Evolutionary conservation across 2,888 invertebrate genomes (phyloP), one percentile per base, ranked within the genome.

Genomic region (Drosophila sordidapex): DNA sequence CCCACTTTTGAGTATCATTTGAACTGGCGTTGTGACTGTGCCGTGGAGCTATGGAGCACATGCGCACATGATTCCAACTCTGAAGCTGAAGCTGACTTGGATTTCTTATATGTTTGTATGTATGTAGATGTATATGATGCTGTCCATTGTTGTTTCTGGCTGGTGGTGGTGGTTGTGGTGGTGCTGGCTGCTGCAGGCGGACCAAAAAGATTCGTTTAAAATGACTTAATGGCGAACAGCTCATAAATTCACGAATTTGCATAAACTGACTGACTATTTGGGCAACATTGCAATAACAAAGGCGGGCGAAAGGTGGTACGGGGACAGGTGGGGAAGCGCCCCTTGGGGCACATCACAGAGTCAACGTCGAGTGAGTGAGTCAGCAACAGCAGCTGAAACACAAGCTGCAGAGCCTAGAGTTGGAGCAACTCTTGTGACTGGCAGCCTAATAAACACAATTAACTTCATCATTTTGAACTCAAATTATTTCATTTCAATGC

Each of bases 401-500:
- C 51, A 46, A 57, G 54, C 60, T 51, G 68, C 68, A 65, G 21
- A 72, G 75, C 35, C 65, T 66, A 48, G 60, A 62, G 40, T 33
- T 56, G 36, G n/a, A 53, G 46, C 21, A 76, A 71, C 66, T 79
- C 79, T 79, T 84, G 83, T 82, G 79, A 83, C 81, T 84, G 83
- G 83, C 89, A 89, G 89, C 83, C 89, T 88, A 88, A 88, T 89
- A 86, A 83, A 88, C 88, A 86, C 89, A 89, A 88, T 88, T 88
- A 88, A 89, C 88, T 88, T 88, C 91, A 91, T 91, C 90, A 90
- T 91, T 91, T 91, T 87, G 89, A 86, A 87, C 90, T 90, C 90
- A 91, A 91, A 91, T 91, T 91, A 91, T 91, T 91, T 91, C 91
- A 91, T 91, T 88, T 91, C 91, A 87, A 81, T 88, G 86, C 90